These are phyloP conservation scores for Oryzaephilus surinamensis DNA, from an alignment of 1,140 invertebrate species.

Conservation along the genomic window DNA sequence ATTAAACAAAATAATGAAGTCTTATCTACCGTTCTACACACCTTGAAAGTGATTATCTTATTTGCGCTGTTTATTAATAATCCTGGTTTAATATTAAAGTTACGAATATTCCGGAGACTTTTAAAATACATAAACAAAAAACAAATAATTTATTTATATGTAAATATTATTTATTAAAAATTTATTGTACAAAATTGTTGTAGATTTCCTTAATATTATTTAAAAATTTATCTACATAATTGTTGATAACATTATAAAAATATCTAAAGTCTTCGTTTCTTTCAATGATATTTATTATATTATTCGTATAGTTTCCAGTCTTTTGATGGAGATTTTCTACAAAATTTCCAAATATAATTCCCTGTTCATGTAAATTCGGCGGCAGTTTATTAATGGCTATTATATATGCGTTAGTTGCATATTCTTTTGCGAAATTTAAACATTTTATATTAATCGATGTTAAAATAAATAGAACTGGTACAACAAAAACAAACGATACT, in stretches of 20 bases:
- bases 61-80: too few relatives aligned
- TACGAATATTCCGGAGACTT: too few relatives aligned
- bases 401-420: slow-evolving; percentile 1
- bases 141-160: too few relatives aligned
- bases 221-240: neutral
- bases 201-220: slow-evolving; percentile 8
- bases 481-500: slow-evolving; percentile 3
- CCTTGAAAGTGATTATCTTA: too few relatives aligned
- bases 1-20: too few relatives aligned
- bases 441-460: slow-evolving; percentile 8
- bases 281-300: slow-evolving; percentile 1
- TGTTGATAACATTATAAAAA: neutral
- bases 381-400: slow-evolving; percentile 5
- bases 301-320: slow-evolving; percentile 5
- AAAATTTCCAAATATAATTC: neutral
- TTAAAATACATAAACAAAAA: too few relatives aligned
- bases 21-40: too few relatives aligned
- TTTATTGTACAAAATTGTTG: slow-evolving; percentile 9
- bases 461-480: slow-evolving; percentile 7
- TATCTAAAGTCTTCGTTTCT: slow-evolving; percentile 4
- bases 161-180: too few relatives aligned
- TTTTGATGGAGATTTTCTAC: slow-evolving; percentile 4
- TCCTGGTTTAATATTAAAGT: too few relatives aligned
- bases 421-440: too few relatives aligned
- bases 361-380: slow-evolving; percentile 1